Evolutionary conservation across 2,888 invertebrate genomes (phyloP).

Genomic region (Allacma fusca): DNA sequence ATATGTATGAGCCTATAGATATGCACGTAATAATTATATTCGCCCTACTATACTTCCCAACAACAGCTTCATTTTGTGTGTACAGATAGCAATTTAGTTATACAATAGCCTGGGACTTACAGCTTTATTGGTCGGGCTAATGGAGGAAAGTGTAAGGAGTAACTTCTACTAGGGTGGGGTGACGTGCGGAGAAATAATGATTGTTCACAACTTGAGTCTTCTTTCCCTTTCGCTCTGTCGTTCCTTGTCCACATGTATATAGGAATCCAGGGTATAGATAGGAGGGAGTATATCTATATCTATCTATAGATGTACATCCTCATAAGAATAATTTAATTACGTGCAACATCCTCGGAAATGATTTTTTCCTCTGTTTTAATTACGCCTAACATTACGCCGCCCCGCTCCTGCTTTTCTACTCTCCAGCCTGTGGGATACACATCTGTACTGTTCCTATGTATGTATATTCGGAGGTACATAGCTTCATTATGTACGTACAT

Average conservation of each 20-base stretch:
- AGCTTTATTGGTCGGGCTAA: background rate
- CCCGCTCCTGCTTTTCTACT: background rate
- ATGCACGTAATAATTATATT: too few species aligned
- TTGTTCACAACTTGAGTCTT: slow-evolving; percentile 30
- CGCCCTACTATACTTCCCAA: too few species aligned
- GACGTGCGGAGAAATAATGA: slow-evolving; percentile 39
- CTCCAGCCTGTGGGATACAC: background rate
- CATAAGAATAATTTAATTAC: slow-evolving; percentile 62
- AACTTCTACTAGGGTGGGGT: background rate
- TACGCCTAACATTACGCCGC: slow-evolving; percentile 47
- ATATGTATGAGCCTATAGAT: too few species aligned
- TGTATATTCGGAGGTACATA: too few species aligned
- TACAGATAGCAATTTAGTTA: too few species aligned
- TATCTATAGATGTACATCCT: slow-evolving; percentile 41
- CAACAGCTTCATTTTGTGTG: too few species aligned
- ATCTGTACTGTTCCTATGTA: background rate
- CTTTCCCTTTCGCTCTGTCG: background rate
- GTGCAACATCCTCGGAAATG: slow-evolving; percentile 56
- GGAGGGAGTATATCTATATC: too few species aligned
- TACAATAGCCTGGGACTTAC: too few species aligned
- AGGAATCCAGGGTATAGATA: too few species aligned
- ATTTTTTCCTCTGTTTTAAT: slow-evolving; percentile 60
- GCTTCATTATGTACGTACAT: background rate
- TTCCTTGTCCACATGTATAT: too few species aligned
- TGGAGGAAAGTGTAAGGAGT: slow-evolving; percentile 24